Evolutionary conservation across 2,113 vertebrate genomes (phyloP).

Genomic region (Irena cyanogastra): DNA sequence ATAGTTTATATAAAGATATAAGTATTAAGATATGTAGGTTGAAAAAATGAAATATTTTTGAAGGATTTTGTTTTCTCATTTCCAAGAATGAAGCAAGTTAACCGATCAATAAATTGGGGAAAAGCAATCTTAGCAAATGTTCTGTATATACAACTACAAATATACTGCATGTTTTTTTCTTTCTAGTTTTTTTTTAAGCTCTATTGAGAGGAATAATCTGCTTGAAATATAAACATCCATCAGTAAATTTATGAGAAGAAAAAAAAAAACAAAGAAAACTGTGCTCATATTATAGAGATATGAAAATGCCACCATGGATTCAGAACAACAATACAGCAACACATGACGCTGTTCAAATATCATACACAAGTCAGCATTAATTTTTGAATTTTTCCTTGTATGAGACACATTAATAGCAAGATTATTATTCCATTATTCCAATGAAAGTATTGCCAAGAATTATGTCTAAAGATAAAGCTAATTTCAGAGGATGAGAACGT

Average conservation of each 20-base stretch:
- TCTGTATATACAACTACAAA: background rate
- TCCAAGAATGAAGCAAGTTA: background rate
- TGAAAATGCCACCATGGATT: background rate
- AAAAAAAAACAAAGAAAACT: background rate
- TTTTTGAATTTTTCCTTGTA: background rate
- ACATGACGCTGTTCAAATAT: background rate
- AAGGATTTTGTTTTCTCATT: background rate
- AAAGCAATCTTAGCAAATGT: background rate
- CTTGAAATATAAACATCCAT: background rate
- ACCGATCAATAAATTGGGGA: background rate
- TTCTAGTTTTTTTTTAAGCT: background rate
- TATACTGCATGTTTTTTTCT: background rate
- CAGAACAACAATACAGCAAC: background rate
- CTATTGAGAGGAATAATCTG: background rate
- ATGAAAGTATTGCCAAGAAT: background rate
- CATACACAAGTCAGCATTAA: rapidly evolving
- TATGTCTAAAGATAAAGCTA: background rate
- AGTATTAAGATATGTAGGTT: background rate
- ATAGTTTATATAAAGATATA: background rate
- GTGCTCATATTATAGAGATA: background rate
- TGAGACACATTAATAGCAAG: background rate
- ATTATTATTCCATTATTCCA: background rate
- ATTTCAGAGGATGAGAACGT: background rate
- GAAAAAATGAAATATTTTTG: background rate
- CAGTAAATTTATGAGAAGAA: background rate